Conservation (phyloP, 2,113 vertebrate species). For the Phyllopteryx taeniolatus region DNA sequence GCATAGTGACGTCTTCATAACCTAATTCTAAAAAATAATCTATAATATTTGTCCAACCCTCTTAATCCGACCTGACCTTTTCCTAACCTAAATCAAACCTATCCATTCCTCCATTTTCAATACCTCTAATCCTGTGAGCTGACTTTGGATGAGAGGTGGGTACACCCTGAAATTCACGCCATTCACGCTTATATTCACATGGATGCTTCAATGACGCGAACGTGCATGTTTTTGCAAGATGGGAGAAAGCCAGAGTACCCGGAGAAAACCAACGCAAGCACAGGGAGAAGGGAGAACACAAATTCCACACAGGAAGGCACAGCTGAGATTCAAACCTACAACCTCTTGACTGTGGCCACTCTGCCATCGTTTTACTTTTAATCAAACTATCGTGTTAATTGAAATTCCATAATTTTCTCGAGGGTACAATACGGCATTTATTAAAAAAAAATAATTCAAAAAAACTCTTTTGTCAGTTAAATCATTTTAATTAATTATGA, state of each 20-base stretch:
- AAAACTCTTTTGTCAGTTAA: not conserved
- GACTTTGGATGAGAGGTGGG: too few relatives aligned
- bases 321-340: not conserved
- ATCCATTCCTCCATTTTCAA: too few relatives aligned
- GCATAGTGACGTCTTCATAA: not conserved
- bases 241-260: not conserved
- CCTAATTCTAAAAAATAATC: too few relatives aligned
- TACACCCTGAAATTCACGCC: not conserved
- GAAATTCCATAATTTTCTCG: not conserved
- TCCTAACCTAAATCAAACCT: not conserved
- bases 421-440: not conserved
- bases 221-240: not conserved
- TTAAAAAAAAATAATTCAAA: not conserved
- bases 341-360: not conserved
- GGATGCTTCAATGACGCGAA: not conserved
- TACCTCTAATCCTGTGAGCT: too few relatives aligned
- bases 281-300: not conserved
- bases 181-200: not conserved
- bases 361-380: slow-evolving; percentile 23
- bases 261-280: not conserved
- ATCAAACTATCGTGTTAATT: slow-evolving; percentile 17
- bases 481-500: slow-evolving; percentile 1
- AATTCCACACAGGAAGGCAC: too few relatives aligned
- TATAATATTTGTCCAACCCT: not conserved
- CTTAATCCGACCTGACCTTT: slow-evolving; percentile 1